These are phyloP conservation scores for Nasonia giraulti DNA, from an alignment of 1,140 invertebrate genomes.

Conservation along the genomic window DNA sequence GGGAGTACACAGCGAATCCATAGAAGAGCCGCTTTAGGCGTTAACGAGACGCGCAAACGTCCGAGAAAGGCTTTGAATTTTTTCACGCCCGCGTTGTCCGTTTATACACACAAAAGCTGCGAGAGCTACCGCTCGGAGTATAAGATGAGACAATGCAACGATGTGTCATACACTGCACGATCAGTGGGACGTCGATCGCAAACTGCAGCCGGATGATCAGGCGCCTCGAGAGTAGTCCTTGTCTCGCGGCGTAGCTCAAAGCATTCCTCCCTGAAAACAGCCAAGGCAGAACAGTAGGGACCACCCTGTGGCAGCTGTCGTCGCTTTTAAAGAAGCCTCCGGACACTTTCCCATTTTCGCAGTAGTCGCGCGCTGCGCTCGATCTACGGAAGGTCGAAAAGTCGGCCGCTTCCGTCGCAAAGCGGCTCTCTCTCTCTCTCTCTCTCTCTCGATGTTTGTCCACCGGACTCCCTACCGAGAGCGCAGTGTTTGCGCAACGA, in stretches of 20 bases:
- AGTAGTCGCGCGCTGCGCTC: background rate
- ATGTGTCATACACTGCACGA: no score
- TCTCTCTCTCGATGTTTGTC: background rate
- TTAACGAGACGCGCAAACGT: background rate
- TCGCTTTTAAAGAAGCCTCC: background rate
- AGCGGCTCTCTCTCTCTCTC: background rate
- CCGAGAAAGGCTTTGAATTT: no score
- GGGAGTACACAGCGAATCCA: background rate
- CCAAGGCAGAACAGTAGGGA: background rate
- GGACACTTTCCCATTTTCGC: background rate
- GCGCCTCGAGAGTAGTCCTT: background rate
- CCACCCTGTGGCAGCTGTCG: constrained; percentile 29
- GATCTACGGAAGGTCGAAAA: background rate
- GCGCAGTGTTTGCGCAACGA: constrained; percentile 18
- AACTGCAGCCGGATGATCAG: background rate
- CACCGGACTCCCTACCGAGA: no score
- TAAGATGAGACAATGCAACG: no score
- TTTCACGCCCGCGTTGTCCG: no score
- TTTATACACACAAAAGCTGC: no score
- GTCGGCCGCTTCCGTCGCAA: background rate
- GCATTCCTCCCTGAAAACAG: background rate
- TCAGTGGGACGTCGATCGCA: no score
- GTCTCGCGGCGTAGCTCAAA: background rate
- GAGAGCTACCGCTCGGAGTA: no score
- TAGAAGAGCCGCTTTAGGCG: background rate